Evolutionary conservation across 2,113 vertebrate species (phyloP).

Genomic region (Xenopus tropicalis): DNA sequence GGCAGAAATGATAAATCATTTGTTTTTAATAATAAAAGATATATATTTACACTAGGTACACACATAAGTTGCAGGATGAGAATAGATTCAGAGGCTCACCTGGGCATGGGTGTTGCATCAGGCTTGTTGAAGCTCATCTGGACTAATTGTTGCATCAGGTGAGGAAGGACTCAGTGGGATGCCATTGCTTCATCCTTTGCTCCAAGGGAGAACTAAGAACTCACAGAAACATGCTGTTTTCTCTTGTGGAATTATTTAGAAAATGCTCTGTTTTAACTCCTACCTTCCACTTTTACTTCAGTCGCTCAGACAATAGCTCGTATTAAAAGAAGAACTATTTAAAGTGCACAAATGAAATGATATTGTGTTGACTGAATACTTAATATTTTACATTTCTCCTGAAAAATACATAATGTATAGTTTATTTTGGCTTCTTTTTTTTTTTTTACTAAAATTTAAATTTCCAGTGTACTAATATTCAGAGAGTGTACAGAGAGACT

Average conservation of each 20-base stretch:
- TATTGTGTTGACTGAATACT: background rate
- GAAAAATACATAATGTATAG: background rate
- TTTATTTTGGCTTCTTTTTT: too few relatives aligned
- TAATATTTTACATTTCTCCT: background rate
- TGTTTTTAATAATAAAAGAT: slow-evolving; percentile 63
- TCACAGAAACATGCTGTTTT: background rate
- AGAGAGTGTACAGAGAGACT: too few relatives aligned
- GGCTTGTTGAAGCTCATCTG: slow-evolving; percentile 36
- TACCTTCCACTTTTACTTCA: background rate
- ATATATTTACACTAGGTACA: slow-evolving; percentile 40
- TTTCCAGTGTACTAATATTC: too few relatives aligned
- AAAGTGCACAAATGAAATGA: too few relatives aligned
- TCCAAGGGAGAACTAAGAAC: slow-evolving; percentile 3
- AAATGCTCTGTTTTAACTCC: background rate
- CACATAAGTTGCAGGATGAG: slow-evolving; percentile 32
- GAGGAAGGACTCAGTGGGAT: slow-evolving; percentile 23
- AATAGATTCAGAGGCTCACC: slow-evolving; percentile 51
- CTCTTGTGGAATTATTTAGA: background rate
- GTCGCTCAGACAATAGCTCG: too few relatives aligned
- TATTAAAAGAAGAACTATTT: too few relatives aligned
- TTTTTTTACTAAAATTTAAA: too few relatives aligned
- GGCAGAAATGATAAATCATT: slow-evolving; percentile 68
- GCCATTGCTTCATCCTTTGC: slow-evolving; percentile 37
- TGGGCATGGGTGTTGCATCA: slow-evolving; percentile 52
- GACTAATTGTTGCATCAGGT: slow-evolving; percentile 35